A percentile compares a stretch with the other conserved stretches of the same genome.
Conservation (phyloP, 1,140 invertebrate genomes). For the Trichoplusia ni region DNA sequence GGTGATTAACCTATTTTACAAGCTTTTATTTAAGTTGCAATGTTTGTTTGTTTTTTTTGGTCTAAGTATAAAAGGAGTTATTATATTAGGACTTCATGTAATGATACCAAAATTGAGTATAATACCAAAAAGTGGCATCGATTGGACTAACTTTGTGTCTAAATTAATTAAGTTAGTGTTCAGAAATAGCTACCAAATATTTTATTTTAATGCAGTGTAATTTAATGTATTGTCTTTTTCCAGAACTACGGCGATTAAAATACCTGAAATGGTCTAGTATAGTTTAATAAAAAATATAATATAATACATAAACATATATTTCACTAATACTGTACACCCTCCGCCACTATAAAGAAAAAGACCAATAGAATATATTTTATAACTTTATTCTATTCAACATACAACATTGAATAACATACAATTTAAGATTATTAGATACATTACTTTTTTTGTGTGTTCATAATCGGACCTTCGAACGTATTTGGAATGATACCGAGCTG, state of each 20-base stretch:
- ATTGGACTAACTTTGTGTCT: too few species aligned
- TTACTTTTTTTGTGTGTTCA: constrained; percentile 59
- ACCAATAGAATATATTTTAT: constrained; percentile 61
- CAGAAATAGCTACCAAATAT: not conserved
- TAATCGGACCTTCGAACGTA: constrained; percentile 60
- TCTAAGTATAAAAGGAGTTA: too few species aligned
- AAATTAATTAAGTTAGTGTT: too few species aligned
- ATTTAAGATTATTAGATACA: constrained; percentile 57
- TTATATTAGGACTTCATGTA: too few species aligned
- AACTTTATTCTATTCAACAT: constrained; percentile 77
- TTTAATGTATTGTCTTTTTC: constrained; percentile 30
- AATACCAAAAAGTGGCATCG: too few species aligned
- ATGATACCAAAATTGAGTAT: too few species aligned
- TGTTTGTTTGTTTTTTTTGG: too few species aligned
- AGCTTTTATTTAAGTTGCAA: too few species aligned
- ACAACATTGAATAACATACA: constrained; percentile 78
- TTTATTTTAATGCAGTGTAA: not conserved
- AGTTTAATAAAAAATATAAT: constrained; percentile 62
- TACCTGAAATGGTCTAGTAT: constrained; percentile 34
- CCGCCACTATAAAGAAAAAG: constrained; percentile 61
- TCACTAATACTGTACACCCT: constrained; percentile 75
- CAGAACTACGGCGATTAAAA: constrained; percentile 45
- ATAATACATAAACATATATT: constrained; percentile 65
- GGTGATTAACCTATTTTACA: too few species aligned
- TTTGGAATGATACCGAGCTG: constrained; percentile 79